Conservation (phyloP, 2,888 invertebrate species). For the Seira sanloemensis region DNA sequence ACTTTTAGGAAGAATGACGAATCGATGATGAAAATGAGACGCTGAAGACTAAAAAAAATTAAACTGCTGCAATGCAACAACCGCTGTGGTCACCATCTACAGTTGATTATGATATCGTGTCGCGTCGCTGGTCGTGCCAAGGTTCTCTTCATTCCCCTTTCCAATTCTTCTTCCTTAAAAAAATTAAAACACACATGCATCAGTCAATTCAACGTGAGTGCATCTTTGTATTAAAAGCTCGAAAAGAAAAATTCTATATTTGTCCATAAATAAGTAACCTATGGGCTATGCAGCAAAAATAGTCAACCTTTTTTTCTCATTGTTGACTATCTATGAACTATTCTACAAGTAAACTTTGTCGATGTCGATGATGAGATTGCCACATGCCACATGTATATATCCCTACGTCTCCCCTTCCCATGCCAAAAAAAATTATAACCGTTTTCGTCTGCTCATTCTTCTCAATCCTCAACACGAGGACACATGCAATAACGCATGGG, state of each 20-base stretch:
- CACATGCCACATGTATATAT: background rate
- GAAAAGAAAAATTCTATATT: slow-evolving; percentile 11
- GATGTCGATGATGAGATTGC: background rate
- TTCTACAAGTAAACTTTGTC: too few relatives aligned
- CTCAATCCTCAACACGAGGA: background rate
- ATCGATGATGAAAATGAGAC: background rate
- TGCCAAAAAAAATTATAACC: slow-evolving; percentile 13
- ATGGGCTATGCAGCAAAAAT: slow-evolving; percentile 9
- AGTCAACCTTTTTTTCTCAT: slow-evolving; percentile 5
- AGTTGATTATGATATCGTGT: slow-evolving; percentile 46
- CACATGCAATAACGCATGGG: slow-evolving; percentile 16
- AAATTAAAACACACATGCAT: slow-evolving; percentile 47
- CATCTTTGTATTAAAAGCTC: slow-evolving; percentile 7
- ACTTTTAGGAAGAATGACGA: background rate
- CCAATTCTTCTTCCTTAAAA: slow-evolving; percentile 67
- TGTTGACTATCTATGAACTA: too few relatives aligned
- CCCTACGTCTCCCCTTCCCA: too few relatives aligned
- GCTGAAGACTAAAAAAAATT: too few relatives aligned
- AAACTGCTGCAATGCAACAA: background rate
- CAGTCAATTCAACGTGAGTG: slow-evolving; percentile 18
- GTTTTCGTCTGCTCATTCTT: background rate
- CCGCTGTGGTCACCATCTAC: slow-evolving; percentile 13
- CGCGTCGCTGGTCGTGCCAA: slow-evolving; percentile 59
- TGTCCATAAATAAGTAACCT: too few relatives aligned
- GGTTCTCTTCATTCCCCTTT: slow-evolving; percentile 52